Evolutionary conservation across 2,888 invertebrate genomes (phyloP), one percentile per base, ranked within the genome.

Genomic region (Caenorhabditis drosophilae): DNA sequence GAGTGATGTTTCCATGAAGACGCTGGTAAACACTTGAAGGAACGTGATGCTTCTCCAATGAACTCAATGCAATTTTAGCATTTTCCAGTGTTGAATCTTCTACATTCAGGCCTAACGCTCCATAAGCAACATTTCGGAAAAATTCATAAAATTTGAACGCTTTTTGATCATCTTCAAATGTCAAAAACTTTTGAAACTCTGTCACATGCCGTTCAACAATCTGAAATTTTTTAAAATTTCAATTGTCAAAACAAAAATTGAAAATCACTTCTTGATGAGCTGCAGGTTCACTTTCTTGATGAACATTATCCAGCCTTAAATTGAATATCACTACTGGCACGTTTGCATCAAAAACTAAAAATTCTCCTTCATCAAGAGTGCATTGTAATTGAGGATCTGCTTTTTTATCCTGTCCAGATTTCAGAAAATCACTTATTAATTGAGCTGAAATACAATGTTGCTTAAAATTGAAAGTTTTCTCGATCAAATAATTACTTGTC

Each of bases 281-380:
- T 9, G 52, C 44, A 0, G 72, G 70, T 18, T 70, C 70, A 48
- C 75, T 75, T 15, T 69, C 56, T 34, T 61, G 58, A 25, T 57
- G 57, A 25, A 79, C 67, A 12, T 58, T 66, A 6, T 70, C 75
- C 35, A 80, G 73, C 11, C 72, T 69, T 38, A 78, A 70, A 31
- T 70, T 67, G 64, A 80, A 60, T 6, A 66, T 64, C 15, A 79
- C 48, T 15, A 46, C 48, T n/a, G 48, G 44, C n/a, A 27, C 40
- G 0, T 47, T 44, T 18, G 49, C 27, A 41, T 74, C 63, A 34
- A 73, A 44, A 7, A 41, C 44, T 12, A 77, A 18, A 31, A 78
- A 54, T 23, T 71, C 57, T 1, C 67, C 73, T 7, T 75, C 69
- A 6, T 26, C 11, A 4, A 36, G 12, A 4, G 15, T 11, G 38